A percentile compares a stretch with the other conserved stretches of the same genome.
Conservation (phyloP, 2,113 vertebrate species). For the Micronycteris hirsuta region DNA sequence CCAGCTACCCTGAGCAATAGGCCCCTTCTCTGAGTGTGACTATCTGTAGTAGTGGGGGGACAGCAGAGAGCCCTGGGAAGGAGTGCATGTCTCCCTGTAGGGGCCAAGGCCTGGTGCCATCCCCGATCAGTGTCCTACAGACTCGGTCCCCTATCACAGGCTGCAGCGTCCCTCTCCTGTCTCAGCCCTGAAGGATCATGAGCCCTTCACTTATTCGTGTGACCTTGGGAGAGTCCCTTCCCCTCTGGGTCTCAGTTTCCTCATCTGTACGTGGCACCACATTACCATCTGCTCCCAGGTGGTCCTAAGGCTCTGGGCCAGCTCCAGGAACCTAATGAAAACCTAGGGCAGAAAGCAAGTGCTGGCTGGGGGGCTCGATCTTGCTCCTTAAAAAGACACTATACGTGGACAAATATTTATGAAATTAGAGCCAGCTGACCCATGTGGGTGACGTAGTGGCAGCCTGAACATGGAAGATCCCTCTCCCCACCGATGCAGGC, state of each 20-base stretch:
- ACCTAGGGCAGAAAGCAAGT: background rate
- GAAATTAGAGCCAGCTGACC: background rate
- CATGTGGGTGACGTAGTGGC: fast-evolving
- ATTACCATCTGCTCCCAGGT: background rate
- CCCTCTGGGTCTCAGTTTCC: background rate
- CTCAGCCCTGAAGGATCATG: background rate
- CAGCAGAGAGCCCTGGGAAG: background rate
- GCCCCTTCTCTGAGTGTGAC: background rate
- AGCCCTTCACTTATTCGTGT: background rate
- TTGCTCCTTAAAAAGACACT: background rate
- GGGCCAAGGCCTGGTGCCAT: background rate
- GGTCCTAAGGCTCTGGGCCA: background rate
- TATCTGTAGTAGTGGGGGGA: background rate
- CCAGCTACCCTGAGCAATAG: background rate
- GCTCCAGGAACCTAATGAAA: background rate
- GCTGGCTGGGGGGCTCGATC: background rate
- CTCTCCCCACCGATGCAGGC: fast-evolving
- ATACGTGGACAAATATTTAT: background rate
- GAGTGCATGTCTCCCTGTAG: background rate
- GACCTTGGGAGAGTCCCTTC: background rate
- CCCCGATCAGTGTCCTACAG: fast-evolving
- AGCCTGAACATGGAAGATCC: background rate
- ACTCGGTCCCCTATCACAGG: background rate
- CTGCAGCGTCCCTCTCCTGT: background rate
- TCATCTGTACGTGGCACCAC: background rate